These are phyloP conservation scores for Drosophila parthenogenetica DNA, from an alignment of 2,888 invertebrate species.

Conservation along the genomic window DNA sequence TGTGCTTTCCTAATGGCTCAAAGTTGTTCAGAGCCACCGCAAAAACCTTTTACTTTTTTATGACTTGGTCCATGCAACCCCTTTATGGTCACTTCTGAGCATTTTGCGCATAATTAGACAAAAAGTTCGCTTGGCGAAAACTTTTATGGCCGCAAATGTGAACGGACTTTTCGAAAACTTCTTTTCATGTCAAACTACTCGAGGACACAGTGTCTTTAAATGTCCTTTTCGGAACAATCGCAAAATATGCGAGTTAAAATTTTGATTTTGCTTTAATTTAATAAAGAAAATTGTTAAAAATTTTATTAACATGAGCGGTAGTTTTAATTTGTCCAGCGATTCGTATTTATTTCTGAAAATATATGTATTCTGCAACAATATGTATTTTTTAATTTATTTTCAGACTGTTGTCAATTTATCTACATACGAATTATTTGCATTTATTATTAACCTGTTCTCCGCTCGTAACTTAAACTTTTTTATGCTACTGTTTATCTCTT, in stretches of 20 bases:
- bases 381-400: too few relatives aligned
- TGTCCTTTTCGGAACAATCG: background rate
- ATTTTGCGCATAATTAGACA: slow-evolving; percentile 78
- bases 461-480: background rate
- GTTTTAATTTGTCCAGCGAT: too few relatives aligned
- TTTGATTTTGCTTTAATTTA: too few relatives aligned
- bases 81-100: slow-evolving; percentile 71
- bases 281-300: too few relatives aligned
- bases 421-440: too few relatives aligned
- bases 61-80: slow-evolving; percentile 51
- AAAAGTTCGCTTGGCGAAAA: slow-evolving; percentile 64
- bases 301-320: too few relatives aligned
- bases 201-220: slow-evolving; percentile 29
- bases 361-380: too few relatives aligned
- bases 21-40: slow-evolving; percentile 52
- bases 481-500: background rate
- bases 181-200: slow-evolving; percentile 9
- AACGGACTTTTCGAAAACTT: slow-evolving; percentile 37
- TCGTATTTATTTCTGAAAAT: too few relatives aligned
- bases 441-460: background rate
- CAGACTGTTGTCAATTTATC: too few relatives aligned
- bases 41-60: slow-evolving; percentile 65
- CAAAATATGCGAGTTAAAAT: background rate
- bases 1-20: slow-evolving; percentile 44
- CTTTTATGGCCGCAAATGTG: slow-evolving; percentile 67